These are phyloP conservation scores for Centropristis striata DNA, from an alignment of 2,113 vertebrate genomes.

Conservation along the genomic window DNA sequence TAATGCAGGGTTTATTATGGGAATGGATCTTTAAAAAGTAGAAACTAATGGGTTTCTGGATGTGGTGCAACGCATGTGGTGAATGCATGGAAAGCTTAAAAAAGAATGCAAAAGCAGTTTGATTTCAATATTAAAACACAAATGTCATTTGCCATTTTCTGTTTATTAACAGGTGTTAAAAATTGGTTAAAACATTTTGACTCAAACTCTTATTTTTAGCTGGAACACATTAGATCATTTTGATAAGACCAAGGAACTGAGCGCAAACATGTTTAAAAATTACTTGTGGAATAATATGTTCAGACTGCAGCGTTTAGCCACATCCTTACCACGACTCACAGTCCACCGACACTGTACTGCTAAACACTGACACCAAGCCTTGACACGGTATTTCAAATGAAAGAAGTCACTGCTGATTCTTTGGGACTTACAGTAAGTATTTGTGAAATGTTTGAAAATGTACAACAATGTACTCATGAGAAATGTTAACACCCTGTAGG, in stretches of 20 bases:
- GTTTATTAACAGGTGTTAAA: not conserved
- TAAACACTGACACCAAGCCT: not conserved
- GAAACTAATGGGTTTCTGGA: not conserved
- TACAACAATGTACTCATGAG: not conserved
- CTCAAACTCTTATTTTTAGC: too few species aligned
- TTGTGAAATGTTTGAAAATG: not conserved
- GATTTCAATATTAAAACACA: not conserved
- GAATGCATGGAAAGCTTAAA: not conserved
- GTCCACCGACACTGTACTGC: not conserved
- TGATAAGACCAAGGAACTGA: not conserved
- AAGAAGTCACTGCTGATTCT: not conserved
- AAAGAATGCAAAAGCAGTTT: not conserved
- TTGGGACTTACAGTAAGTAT: not conserved
- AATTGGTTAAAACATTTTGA: not conserved
- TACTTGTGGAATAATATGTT: not conserved
- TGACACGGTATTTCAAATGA: not conserved
- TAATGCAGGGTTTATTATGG: not conserved
- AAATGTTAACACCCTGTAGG: not conserved
- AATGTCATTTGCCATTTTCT: not conserved
- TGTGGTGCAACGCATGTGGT: not conserved
- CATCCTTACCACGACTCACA: conserved; percentile 34
- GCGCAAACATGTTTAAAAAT: not conserved
- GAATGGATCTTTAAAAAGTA: not conserved
- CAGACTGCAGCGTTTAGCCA: conserved; percentile 38
- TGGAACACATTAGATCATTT: not conserved